phyloP scores from a whole-genome alignment of 2,888 invertebrate species.

The Eristalis arbustorum region DNA sequence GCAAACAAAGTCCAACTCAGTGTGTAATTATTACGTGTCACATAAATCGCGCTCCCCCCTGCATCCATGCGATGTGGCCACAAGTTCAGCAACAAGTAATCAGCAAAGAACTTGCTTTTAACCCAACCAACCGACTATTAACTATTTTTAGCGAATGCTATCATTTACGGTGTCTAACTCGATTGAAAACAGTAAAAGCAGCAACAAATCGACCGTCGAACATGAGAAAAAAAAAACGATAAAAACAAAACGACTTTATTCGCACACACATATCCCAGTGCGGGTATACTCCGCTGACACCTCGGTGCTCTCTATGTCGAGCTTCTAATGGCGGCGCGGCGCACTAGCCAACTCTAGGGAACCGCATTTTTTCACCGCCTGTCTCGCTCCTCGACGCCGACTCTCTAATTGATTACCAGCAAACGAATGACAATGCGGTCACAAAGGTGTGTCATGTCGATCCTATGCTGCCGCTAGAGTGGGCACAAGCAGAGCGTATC shows the following conservation, averaged over 20 bases:
- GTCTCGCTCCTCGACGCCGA: slow-evolving; percentile 24
- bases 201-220: background rate
- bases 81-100: slow-evolving; percentile 57
- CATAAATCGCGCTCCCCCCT: slow-evolving; percentile 31
- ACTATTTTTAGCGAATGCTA: slow-evolving; percentile 68
- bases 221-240: slow-evolving; percentile 1
- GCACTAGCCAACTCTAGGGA: slow-evolving; percentile 49
- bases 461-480: slow-evolving; percentile 52
- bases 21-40: slow-evolving; percentile 38
- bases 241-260: slow-evolving; percentile 18
- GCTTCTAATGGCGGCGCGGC: slow-evolving; percentile 20
- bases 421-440: slow-evolving; percentile 70
- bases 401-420: slow-evolving; percentile 70
- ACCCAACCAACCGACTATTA: slow-evolving; percentile 20
- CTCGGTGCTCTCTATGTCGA: background rate
- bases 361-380: slow-evolving; percentile 48
- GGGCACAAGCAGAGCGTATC: slow-evolving; percentile 67
- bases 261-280: slow-evolving; percentile 31
- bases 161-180: slow-evolving; percentile 57
- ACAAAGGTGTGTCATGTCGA: slow-evolving; percentile 69
- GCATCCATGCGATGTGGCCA: slow-evolving; percentile 3
- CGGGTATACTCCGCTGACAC: slow-evolving; percentile 5
- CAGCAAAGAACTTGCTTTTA: slow-evolving; percentile 30
- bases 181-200: slow-evolving; percentile 52
- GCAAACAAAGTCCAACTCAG: slow-evolving; percentile 38